These are phyloP conservation scores for Addax nasomaculatus DNA, from an alignment of 2,113 vertebrate species.

Conservation along the genomic window DNA sequence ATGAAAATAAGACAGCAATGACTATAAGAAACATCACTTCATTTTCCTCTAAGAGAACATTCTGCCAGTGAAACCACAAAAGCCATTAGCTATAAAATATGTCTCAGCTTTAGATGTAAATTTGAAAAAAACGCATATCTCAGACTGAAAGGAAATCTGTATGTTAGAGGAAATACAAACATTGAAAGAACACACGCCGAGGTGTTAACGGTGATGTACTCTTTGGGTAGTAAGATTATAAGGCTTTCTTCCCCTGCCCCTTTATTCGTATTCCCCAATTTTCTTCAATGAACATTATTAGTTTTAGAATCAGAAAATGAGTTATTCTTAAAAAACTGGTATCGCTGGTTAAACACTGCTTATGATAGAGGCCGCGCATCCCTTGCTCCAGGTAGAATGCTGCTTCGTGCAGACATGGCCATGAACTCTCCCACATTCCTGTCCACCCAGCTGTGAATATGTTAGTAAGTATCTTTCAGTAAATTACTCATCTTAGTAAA, in stretches of 20 bases:
- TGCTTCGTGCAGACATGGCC: not conserved
- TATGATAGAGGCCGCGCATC: not conserved
- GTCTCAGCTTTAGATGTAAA: not conserved
- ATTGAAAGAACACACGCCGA: not conserved
- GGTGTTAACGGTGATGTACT: not conserved
- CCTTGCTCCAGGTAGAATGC: not conserved
- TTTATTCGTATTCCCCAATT: not conserved
- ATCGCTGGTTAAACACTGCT: not conserved
- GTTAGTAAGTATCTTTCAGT: not conserved
- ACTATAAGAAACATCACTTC: not conserved
- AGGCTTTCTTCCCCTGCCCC: not conserved
- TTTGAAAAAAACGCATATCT: not conserved
- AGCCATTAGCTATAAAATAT: not conserved
- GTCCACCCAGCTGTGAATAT: not conserved
- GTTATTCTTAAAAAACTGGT: not conserved
- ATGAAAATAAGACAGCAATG: not conserved
- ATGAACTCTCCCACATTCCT: not conserved
- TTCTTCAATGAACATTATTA: not conserved
- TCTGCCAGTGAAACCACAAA: not conserved
- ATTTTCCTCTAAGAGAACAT: not conserved
- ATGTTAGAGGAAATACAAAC: not conserved
- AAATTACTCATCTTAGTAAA: not conserved
- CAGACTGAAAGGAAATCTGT: not conserved
- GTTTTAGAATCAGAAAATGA: not conserved
- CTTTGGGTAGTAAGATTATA: not conserved